Base-by-base conservation (phyloP, 2,797 vertebrate species). In the Hybognathus amarus region DNA sequence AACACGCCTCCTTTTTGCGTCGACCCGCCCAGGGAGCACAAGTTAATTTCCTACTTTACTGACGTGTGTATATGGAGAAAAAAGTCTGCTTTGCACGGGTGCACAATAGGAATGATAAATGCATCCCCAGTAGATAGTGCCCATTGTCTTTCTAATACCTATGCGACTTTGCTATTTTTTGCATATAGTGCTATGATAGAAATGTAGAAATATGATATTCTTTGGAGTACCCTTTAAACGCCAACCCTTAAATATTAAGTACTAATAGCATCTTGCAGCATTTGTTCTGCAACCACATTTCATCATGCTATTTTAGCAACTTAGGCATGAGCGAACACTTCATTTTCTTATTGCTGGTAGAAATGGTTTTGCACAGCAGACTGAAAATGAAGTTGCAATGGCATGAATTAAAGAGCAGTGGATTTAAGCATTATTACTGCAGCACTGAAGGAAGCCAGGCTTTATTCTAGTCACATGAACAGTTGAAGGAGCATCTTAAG, bases 391-490 rank as follows among this genome's bases (percentile, higher is more conserved):
- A n/a, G 36, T 18, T 22, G 74, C 36, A 15, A 42, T 27, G 54
- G 36, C 74, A 18, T 76, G n/a, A 76, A 76, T 40, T 61, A 27
- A 61, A 61, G 40, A 12, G 40, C 9, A 2, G 30, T 52, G 13
- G n/a, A n/a, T 68, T 68, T 38, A 54, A 40, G 2, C 47, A 38
- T 68, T 63, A 63, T 54, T 54, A 67, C 30, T 24, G 45, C 22
- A 67, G 30, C 17, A 30, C 30, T 40, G n/a, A 40, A 56, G 36
- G 67, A 56, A 56, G 64, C 38, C 38, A 40, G 15, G 40, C 27
- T 71, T 47, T 20, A 69, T 79, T 79, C 66, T n/a, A 56, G 45
- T 68, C 77, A 68, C 52, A 80, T 56, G 45, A 80, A 80, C 52
- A 59, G 50, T 70, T 12, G 3, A 56, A 80, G 68, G 40, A 74